Base-by-base conservation (phyloP, 2,797 vertebrate species). In the Rhodeus uyekii region DNA sequence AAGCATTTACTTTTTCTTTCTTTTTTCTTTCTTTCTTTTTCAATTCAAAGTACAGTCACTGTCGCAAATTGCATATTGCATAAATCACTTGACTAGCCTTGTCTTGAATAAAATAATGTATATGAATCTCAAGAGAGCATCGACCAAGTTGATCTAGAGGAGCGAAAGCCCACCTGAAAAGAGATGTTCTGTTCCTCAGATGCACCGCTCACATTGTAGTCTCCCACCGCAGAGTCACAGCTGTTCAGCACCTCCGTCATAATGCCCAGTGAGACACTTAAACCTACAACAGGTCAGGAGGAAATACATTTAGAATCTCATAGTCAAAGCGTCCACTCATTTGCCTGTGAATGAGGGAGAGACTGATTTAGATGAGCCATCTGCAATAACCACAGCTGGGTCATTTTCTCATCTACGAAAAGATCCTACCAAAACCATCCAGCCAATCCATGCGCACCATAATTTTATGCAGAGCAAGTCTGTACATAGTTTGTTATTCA, bases 231-330 rank as follows among this genome's bases (percentile, higher is more conserved):
- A 0, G 94, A 87, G 73, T 96, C 95, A 76, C 94, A 93, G 84
- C 92, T 94, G 84, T 94, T 94, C 89, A 95, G 93, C 87, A 95
- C 93, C 87, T 96, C 92, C 5, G 94, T 95, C 94, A 96, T 96
- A 72, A 92, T 93, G 90, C 76, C 83, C 82, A 86, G 85, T 82
- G 44, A 65, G 76, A 73, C 69, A 14, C 48, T 76, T 10, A 71
- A 61, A 84, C 65, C 78, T 68, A 42, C 63, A 46, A 55, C 32
- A 42, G 74, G 50, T 48, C 61, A 58, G 36, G 18, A 86, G 74
- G 72, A 74, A 77, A 63, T 76, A 73, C 74, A 55, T 64, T 78
- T 67, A 42, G 68, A 67, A 53, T 44, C 53, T 50, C n/a, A 53
- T 48, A 79, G 73, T 32, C 34, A 75, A 67, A 60, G 81, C 63